phyloP scores from a whole-genome alignment of 1,140 invertebrate genomes.

The Charaxes varanes region DNA sequence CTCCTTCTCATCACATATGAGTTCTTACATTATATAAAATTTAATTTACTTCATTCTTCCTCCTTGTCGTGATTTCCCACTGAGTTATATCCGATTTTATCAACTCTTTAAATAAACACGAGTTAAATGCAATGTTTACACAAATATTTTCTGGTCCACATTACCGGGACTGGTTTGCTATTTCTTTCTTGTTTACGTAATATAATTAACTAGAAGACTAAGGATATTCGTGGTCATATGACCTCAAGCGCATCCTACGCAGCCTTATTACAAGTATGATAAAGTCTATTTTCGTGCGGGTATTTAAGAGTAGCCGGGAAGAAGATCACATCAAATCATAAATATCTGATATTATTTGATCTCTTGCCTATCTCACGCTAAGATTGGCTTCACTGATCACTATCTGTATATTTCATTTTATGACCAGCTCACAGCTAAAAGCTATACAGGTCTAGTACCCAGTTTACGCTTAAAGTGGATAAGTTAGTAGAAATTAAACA shows the following conservation, averaged over 20 bases:
- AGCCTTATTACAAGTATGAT: conserved; percentile 9
- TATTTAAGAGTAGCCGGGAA: not conserved
- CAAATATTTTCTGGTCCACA: conserved; percentile 16
- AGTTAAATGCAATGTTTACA: conserved; percentile 10
- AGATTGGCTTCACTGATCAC: conserved; percentile 32
- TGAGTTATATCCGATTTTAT: too few relatives aligned
- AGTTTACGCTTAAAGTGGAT: conserved; percentile 7
- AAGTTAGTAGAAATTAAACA: conserved; percentile 13
- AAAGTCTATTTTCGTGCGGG: conserved; percentile 6
- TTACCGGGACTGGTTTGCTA: conserved; percentile 12
- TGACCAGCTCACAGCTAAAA: conserved; percentile 17
- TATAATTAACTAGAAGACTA: conserved; percentile 11
- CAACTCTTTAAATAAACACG: conserved; percentile 3
- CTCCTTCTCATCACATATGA: too few relatives aligned
- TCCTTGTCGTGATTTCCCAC: too few relatives aligned
- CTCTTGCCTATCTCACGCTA: conserved; percentile 29
- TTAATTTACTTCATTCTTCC: too few relatives aligned
- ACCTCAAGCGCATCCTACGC: conserved; percentile 1
- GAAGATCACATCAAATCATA: conserved; percentile 38
- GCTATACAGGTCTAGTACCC: conserved; percentile 5
- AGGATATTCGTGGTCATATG: conserved; percentile 15
- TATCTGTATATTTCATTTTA: conserved; percentile 42
- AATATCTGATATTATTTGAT: conserved; percentile 44
- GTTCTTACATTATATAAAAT: too few relatives aligned
- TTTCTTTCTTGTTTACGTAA: conserved; percentile 17